Base-by-base conservation (phyloP, 1,140 invertebrate species). In the Neelides sp. region DNA sequence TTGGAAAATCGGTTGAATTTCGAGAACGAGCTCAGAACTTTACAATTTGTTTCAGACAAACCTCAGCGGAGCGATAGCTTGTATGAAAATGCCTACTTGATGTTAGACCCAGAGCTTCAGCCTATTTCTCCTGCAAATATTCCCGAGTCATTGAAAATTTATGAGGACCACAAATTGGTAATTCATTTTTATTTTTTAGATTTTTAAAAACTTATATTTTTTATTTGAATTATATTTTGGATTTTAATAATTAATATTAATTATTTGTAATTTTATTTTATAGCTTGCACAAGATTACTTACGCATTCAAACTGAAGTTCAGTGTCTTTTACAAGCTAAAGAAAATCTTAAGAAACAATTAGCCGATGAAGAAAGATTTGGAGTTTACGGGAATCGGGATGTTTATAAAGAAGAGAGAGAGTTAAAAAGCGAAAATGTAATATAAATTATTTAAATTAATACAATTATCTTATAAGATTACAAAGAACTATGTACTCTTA, bases 141-240 rank as follows among this genome's bases (percentile, higher is more conserved):
- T 66, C 73, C 78, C 22, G 77, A 83, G 64, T 91, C 86, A 28
- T 74, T 82, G 61, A 68, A 78, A 48, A 84, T 92, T 50, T 92
- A 85, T 68, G 76, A 89, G 48, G 81, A 88, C 58, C 87, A 92
- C 65, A 85, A 85, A 61, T 73, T 79, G 64, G 73, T 89, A 55
- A 58, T 57, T n/a, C n/a, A n/a, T n/a, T 52, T 20, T 49, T 37
- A 47, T 46, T 23, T 12, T 7, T 15, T n/a, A 22, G 15, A 23
- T 37, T 20, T 12, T 4, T 26, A 36, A 42, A 23, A 42, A 42
- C 40, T 12, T 12, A 50, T 23, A 15, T 17, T 17, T 42, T 42
- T 4, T 42, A 23, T 26, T 20, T 42, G 40, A 7, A 8, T 12
- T 42, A 23, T 26, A 19, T 4, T 42, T 19, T 20, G 19, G 13